Evolutionary conservation across 2,797 vertebrate genomes (phyloP).

Genomic region (Falco naumanni): DNA sequence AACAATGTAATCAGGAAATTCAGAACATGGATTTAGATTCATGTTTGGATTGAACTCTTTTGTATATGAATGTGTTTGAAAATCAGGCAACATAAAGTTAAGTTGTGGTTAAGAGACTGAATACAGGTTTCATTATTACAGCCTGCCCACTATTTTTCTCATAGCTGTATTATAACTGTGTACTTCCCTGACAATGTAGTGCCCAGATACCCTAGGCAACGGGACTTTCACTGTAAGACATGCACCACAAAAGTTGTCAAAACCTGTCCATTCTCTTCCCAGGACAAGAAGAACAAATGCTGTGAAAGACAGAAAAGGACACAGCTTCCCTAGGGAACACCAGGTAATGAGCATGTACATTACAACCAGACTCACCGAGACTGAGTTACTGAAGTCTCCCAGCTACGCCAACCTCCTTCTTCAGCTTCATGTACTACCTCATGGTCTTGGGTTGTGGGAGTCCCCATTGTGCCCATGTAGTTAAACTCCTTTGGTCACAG

Average conservation of each 20-base stretch:
- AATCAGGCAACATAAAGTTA: neutral
- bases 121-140: neutral
- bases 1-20: neutral
- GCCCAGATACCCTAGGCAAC: neutral
- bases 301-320: neutral
- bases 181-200: neutral
- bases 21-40: neutral
- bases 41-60: neutral
- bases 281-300: neutral
- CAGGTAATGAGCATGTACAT: neutral
- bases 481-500: neutral
- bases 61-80: neutral
- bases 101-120: neutral
- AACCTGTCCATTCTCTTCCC: neutral
- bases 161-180: neutral
- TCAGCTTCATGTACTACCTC: neutral
- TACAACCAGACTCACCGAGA: rapidly evolving
- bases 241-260: neutral
- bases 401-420: neutral
- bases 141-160: neutral
- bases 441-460: neutral
- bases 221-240: neutral
- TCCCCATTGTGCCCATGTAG: neutral
- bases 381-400: neutral
- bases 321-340: neutral